These are phyloP conservation scores for Opisthocomus hoazin DNA, from an alignment of 2,113 vertebrate species.

Conservation along the genomic window DNA sequence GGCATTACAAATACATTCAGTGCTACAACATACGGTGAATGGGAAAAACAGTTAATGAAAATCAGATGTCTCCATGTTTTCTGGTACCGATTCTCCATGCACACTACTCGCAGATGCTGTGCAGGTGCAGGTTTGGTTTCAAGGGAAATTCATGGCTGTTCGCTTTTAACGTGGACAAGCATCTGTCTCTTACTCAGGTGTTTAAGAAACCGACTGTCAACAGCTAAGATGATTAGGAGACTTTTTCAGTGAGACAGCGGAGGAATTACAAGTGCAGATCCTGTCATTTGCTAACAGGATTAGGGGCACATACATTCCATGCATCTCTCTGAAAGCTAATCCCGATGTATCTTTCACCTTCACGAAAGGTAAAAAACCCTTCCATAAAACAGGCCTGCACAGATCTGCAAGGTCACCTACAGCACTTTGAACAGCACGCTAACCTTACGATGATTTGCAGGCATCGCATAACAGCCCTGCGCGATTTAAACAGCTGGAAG, in stretches of 20 bases:
- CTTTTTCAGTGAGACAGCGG: neutral
- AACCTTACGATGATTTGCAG: neutral
- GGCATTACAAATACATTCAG: neutral
- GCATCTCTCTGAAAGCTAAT: neutral
- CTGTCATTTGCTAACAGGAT: conserved; percentile 23
- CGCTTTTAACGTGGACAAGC: conserved; percentile 26
- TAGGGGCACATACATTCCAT: conserved; percentile 21
- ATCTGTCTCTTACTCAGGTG: conserved; percentile 33
- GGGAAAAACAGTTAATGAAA: neutral
- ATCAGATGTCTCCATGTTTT: conserved; percentile 33
- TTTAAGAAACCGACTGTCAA: conserved; percentile 27
- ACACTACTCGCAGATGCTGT: neutral
- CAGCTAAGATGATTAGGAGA: conserved; percentile 24
- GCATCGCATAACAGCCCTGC: neutral
- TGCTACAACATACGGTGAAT: neutral
- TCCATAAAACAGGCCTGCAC: neutral
- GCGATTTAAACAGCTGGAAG: neutral
- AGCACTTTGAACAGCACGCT: neutral
- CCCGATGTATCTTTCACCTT: neutral
- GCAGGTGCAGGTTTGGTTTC: conserved; percentile 13
- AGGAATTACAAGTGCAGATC: neutral
- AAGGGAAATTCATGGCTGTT: neutral
- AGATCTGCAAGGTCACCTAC: neutral
- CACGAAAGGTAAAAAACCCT: neutral
- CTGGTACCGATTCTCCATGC: neutral